Percentiles rank a stretch among this genome's conserved stretches.
Conservation (phyloP, 2,888 invertebrate species). For the Scaptomyza tumidula region DNA sequence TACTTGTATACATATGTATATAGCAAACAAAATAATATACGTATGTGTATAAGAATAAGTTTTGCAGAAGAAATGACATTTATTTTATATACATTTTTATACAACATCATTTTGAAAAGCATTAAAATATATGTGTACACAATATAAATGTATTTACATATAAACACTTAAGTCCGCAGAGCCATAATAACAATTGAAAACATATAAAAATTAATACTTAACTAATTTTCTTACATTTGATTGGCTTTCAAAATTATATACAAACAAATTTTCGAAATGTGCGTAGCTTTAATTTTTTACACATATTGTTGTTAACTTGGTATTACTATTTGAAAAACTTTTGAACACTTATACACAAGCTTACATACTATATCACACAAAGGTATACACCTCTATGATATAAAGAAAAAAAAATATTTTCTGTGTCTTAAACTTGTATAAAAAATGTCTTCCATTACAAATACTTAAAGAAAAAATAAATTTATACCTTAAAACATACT, state of each 20-base stretch:
- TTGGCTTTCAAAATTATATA: slow-evolving; percentile 14
- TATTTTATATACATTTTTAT: slow-evolving; percentile 80
- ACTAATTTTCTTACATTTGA: slow-evolving; percentile 6
- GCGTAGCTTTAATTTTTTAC: slow-evolving; percentile 38
- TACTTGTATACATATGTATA: slow-evolving; percentile 12
- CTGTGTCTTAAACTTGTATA: slow-evolving; percentile 85
- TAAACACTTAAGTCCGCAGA: slow-evolving; percentile 9
- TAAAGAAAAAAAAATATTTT: slow-evolving; percentile 83
- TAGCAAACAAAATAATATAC: slow-evolving; percentile 8
- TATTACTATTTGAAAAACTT: slow-evolving; percentile 40
- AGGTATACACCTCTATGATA: slow-evolving; percentile 41
- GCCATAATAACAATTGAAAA: slow-evolving; percentile 32
- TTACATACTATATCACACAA: slow-evolving; percentile 27
- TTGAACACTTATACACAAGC: slow-evolving; percentile 31
- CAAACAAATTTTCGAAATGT: slow-evolving; percentile 31
- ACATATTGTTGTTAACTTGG: slow-evolving; percentile 52
- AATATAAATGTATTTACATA: slow-evolving; percentile 9
- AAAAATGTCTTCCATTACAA: slow-evolving; percentile 85
- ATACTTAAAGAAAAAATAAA: slow-evolving; percentile 75
- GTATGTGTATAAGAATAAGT: slow-evolving; percentile 38
- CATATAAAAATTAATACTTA: slow-evolving; percentile 13
- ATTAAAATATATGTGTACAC: slow-evolving; percentile 12
- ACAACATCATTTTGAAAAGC: slow-evolving; percentile 63
- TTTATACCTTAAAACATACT: slow-evolving; percentile 67
- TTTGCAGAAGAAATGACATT: slow-evolving; percentile 61